These are phyloP conservation scores for Phycodurus eques DNA, from an alignment of 2,113 vertebrate genomes.

Conservation along the genomic window DNA sequence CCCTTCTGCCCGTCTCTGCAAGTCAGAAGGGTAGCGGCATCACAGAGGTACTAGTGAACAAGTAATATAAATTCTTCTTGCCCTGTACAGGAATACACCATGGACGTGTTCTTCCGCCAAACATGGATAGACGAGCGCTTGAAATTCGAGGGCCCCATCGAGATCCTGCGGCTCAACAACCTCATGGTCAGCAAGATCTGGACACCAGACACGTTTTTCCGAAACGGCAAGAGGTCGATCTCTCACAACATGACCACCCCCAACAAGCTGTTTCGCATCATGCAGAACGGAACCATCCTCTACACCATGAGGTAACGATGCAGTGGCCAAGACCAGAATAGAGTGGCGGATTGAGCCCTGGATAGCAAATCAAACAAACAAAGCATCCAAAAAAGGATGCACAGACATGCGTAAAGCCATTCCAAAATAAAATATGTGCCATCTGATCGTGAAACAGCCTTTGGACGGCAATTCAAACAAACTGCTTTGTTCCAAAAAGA, in stretches of 20 bases:
- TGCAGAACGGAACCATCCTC: slow-evolving; percentile 83
- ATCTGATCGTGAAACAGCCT: slow-evolving; percentile 55
- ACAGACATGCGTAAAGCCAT: slow-evolving; percentile 50
- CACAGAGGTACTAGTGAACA: slow-evolving; percentile 27
- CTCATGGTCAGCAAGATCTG: slow-evolving; percentile 85
- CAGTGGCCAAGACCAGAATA: slow-evolving; percentile 63
- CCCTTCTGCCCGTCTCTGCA: slow-evolving; percentile 59
- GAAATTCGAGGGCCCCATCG: slow-evolving; percentile 78
- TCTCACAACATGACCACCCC: slow-evolving; percentile 85
- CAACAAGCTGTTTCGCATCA: slow-evolving; percentile 85
- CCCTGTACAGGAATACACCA: slow-evolving; percentile 76
- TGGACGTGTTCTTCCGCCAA: slow-evolving; percentile 83
- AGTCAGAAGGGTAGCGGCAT: slow-evolving; percentile 45
- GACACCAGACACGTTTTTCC: slow-evolving; percentile 83
- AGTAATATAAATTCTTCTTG: slow-evolving; percentile 29
- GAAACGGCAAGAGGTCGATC: slow-evolving; percentile 82
- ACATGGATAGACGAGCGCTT: slow-evolving; percentile 79
- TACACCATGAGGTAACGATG: slow-evolving; percentile 81
- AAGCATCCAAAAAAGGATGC: slow-evolving; percentile 52
- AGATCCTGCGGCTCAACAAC: slow-evolving; percentile 82
- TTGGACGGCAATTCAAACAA: slow-evolving; percentile 57
- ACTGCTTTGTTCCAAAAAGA: slow-evolving; percentile 49
- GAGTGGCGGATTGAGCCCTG: slow-evolving; percentile 46
- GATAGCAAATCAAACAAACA: slow-evolving; percentile 49
- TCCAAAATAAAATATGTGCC: slow-evolving; percentile 55